Conservation (phyloP, 2,888 invertebrate species). For the Meganola albula region DNA sequence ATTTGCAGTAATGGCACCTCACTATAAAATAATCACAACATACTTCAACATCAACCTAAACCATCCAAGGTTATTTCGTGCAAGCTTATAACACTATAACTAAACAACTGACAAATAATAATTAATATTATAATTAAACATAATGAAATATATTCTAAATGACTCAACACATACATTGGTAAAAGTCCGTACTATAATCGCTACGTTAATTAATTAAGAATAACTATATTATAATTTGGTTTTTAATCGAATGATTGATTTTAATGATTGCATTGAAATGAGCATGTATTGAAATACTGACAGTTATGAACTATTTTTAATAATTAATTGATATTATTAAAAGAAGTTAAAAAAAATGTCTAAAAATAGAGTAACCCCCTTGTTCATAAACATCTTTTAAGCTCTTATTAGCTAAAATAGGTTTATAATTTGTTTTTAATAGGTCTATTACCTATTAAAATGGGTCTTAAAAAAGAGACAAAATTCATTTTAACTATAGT, state of each 20-base stretch:
- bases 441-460: neutral
- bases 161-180: conserved; percentile 34
- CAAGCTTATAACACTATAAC: conserved; percentile 21
- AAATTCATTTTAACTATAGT: too few species aligned
- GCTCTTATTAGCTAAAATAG: too few species aligned
- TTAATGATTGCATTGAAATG: conserved; percentile 3
- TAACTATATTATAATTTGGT: conserved; percentile 28
- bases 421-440: neutral
- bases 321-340: neutral
- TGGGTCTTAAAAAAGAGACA: too few species aligned
- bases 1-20: conserved; percentile 69
- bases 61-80: conserved; percentile 27
- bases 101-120: conserved; percentile 23
- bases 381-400: too few species aligned
- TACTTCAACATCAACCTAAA: conserved; percentile 35
- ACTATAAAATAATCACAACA: conserved; percentile 64
- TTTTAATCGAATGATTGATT: conserved; percentile 17
- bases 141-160: conserved; percentile 31
- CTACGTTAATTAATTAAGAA: conserved; percentile 19
- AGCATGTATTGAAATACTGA: neutral
- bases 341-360: neutral
- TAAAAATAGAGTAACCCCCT: too few species aligned
- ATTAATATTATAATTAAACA: conserved; percentile 21
- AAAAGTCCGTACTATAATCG: conserved; percentile 24
- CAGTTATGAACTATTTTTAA: neutral